phyloP scores from a whole-genome alignment of 2,797 vertebrate genomes.

The Bufotes viridis region DNA sequence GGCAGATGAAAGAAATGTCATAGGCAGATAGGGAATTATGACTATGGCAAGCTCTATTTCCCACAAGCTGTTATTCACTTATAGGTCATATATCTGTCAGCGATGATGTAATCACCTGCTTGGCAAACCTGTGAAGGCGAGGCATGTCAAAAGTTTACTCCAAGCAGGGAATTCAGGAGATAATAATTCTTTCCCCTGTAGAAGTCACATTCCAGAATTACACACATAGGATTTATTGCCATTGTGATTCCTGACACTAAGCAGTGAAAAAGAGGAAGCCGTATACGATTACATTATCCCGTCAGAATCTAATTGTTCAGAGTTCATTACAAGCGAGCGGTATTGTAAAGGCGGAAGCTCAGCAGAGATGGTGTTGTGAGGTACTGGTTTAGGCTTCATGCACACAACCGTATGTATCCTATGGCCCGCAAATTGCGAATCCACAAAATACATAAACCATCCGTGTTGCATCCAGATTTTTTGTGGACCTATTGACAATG shows the following conservation, averaged over 20 bases:
- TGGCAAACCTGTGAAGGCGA: neutral
- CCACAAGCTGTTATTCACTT: neutral
- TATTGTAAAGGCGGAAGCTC: too few species aligned
- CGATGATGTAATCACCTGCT: neutral
- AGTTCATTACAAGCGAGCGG: neutral
- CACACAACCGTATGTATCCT: too few species aligned
- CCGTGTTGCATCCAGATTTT: too few species aligned
- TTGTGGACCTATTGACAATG: too few species aligned
- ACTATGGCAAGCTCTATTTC: neutral
- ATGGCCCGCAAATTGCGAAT: too few species aligned
- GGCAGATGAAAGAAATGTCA: neutral
- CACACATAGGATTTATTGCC: neutral
- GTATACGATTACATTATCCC: neutral
- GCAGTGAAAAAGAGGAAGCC: neutral
- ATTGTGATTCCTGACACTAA: neutral
- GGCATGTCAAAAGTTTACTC: conserved; percentile 7
- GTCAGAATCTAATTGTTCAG: neutral
- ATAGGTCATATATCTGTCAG: neutral
- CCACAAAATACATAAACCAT: too few species aligned
- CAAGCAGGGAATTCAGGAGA: neutral
- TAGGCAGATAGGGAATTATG: neutral
- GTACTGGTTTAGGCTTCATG: too few species aligned
- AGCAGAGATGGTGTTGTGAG: too few species aligned
- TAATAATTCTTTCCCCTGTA: neutral
- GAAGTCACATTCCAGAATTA: neutral